phyloP scores from a whole-genome alignment of 2,797 vertebrate species.

The Tolypeutes matacus region DNA sequence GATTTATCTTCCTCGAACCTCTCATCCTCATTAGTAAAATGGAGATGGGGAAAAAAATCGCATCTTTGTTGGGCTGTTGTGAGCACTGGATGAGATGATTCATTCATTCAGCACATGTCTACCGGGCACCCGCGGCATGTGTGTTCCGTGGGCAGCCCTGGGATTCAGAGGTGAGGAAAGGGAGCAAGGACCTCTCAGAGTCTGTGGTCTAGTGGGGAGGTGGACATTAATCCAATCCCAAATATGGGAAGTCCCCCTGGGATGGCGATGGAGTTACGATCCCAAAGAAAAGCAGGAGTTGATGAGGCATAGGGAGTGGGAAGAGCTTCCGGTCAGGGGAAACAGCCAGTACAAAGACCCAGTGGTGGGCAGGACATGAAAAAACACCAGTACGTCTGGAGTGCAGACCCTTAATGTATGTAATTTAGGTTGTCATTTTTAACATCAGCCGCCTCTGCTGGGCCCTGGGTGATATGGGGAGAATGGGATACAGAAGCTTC shows the following conservation, averaged over 20 bases:
- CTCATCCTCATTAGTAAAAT: background rate
- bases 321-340: background rate
- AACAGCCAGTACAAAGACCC: background rate
- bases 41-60: background rate
- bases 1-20: slow-evolving; percentile 12
- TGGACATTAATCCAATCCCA: background rate
- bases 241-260: rapidly evolving
- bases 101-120: background rate
- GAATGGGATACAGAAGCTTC: background rate
- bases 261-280: background rate
- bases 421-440: background rate
- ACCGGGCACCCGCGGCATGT: rapidly evolving
- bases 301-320: background rate
- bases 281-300: background rate
- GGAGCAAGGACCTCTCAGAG: background rate
- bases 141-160: background rate
- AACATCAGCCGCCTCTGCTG: background rate
- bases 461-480: background rate
- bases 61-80: background rate
- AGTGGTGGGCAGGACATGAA: background rate
- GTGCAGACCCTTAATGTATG: background rate
- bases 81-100: background rate
- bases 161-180: background rate
- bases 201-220: background rate
- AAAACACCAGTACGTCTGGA: too few species aligned